phyloP scores from a whole-genome alignment of 2,113 vertebrate species.

The Paralichthys olivaceus region DNA sequence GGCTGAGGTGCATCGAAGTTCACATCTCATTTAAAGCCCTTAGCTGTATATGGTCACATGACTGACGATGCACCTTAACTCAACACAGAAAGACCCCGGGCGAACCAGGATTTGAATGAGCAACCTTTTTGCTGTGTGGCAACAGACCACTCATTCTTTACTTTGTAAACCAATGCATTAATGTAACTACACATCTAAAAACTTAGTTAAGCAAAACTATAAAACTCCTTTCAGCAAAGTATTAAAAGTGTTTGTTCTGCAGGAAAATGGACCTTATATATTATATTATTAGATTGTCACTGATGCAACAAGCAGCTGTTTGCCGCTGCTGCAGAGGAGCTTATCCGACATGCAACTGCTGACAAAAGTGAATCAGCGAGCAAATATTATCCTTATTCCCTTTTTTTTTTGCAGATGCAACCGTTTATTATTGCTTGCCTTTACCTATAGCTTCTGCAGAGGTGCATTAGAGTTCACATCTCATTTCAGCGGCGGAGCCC shows the following conservation, averaged over 20 bases:
- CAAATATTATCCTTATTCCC: slow-evolving; percentile 72
- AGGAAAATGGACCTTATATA: not conserved
- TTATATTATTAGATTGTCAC: not conserved
- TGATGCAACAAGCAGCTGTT: not conserved
- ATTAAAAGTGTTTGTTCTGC: not conserved
- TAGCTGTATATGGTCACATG: too few species aligned
- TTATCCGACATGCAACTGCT: slow-evolving; percentile 67
- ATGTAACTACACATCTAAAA: not conserved
- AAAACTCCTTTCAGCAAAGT: not conserved
- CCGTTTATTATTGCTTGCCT: slow-evolving; percentile 70
- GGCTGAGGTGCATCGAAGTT: slow-evolving; percentile 61
- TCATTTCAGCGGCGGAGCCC: slow-evolving; percentile 51
- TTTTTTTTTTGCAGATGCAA: slow-evolving; percentile 2
- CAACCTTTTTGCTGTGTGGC: too few species aligned
- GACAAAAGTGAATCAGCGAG: slow-evolving; percentile 70
- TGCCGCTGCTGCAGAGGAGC: slow-evolving; percentile 11
- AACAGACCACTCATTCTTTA: not conserved
- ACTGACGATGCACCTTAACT: too few species aligned
- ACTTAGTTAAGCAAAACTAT: not conserved
- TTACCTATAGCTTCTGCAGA: slow-evolving; percentile 51
- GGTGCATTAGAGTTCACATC: slow-evolving; percentile 65
- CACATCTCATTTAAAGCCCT: slow-evolving; percentile 52
- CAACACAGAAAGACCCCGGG: too few species aligned
- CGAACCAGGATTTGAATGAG: too few species aligned
- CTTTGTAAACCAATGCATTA: not conserved